Evolutionary conservation across 2,888 invertebrate species (phyloP), one percentile per base, ranked within the genome.

Genomic region (Acanthococcus lagerstroemiae): DNA sequence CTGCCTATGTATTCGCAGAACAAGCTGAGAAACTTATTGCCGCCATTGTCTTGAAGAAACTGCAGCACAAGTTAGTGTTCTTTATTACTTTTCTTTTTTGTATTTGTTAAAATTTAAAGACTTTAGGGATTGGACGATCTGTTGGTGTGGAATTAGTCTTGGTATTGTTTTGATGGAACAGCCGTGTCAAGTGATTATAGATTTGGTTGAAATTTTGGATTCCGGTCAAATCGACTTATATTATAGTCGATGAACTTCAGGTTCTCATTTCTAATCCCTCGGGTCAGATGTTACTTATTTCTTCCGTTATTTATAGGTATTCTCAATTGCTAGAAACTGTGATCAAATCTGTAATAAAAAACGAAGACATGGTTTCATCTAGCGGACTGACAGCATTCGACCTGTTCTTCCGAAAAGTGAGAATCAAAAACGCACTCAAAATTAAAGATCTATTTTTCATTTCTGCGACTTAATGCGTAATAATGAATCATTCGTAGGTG

Each of bases 21-120:
- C 84, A 89, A 72, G 84, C 86, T 5, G 94, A 93, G 76, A 89
- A 88, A 76, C 80, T 92, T 67, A 81, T 86, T 15, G 87, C 86
- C 1, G 88, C 89, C 0, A 78, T 84, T 19, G 80, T 87, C 0
- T 78, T 94, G 70, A 82, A 87, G 70, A 80, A 80, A 58, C 77
- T 85, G 65, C 88, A 83, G 66, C 74, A 77, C 55, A 79, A 80
- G 79, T 80, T 55, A 66, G 67, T 52, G 1, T 25, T 24, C n/a
- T 52, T 22, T 52, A 25, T 48, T n/a, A n/a, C n/a, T n/a, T n/a
- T n/a, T n/a, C n/a, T n/a, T n/a, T n/a, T n/a, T n/a, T n/a, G n/a
- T n/a, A n/a, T n/a, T n/a, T n/a, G n/a, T n/a, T n/a, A n/a, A n/a
- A n/a, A n/a, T n/a, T n/a, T n/a, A n/a, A n/a, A n/a, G n/a, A n/a